Evolutionary conservation across 2,888 invertebrate species (phyloP).

Genomic region (Callinectes sapidus): DNA sequence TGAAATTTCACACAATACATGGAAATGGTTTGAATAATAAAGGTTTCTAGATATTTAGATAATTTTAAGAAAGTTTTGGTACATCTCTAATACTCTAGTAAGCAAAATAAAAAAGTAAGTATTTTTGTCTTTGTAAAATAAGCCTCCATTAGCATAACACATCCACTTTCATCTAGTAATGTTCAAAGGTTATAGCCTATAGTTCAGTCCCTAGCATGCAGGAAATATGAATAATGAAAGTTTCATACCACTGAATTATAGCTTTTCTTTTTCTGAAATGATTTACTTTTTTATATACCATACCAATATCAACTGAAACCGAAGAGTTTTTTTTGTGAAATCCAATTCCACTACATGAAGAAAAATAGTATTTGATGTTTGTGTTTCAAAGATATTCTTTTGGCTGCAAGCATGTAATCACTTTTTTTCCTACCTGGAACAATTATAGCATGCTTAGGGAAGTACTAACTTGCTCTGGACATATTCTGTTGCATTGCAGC

Average conservation of each 20-base stretch:
- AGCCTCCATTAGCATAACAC: constrained; percentile 47
- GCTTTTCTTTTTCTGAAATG: neutral
- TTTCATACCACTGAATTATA: neutral
- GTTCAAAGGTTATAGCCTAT: constrained; percentile 38
- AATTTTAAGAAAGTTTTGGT: neutral
- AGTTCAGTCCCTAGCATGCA: constrained; percentile 39
- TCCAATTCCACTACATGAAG: constrained; percentile 6
- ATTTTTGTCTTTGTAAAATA: constrained; percentile 13
- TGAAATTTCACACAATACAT: constrained; percentile 36
- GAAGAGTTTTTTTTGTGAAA: neutral
- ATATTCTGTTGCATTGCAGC: constrained; percentile 35
- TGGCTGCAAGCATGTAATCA: constrained; percentile 48
- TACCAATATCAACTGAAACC: neutral
- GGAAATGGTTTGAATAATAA: neutral
- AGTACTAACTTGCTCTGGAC: constrained; percentile 68
- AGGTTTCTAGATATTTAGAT: neutral
- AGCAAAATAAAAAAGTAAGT: neutral
- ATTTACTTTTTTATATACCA: neutral
- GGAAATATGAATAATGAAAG: constrained; percentile 7
- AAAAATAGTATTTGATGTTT: constrained; percentile 36
- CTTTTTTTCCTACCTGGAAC: constrained; percentile 48
- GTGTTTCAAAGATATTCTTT: constrained; percentile 59
- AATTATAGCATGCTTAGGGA: constrained; percentile 65
- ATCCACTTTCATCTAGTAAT: constrained; percentile 7
- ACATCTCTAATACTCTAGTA: constrained; percentile 14